Percentiles rank a stretch among this genome's conserved stretches.
Conservation (phyloP, 2,797 vertebrate species). For the Alectoris magna region DNA sequence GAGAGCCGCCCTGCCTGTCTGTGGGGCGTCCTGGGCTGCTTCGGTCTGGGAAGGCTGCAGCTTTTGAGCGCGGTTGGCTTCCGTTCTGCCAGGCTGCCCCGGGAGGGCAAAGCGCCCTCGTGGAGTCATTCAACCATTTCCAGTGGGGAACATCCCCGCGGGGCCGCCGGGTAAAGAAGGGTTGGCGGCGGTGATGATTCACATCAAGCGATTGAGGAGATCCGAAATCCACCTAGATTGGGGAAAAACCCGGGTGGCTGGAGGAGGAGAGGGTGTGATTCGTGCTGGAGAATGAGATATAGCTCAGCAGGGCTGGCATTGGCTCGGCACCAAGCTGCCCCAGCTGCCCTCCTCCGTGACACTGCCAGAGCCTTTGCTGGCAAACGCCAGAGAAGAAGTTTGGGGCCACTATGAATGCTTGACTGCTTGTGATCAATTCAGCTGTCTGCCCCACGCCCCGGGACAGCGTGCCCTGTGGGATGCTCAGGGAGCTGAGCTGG, state of each 20-base stretch:
- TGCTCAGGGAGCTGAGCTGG: not conserved
- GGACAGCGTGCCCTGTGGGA: not conserved
- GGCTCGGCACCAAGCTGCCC: not conserved
- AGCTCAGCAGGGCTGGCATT: not conserved
- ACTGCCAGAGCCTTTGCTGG: not conserved
- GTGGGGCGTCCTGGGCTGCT: not conserved
- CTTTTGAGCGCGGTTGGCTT: fast-evolving
- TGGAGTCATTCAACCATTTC: not conserved
- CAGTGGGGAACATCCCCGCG: not conserved
- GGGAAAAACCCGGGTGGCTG: not conserved
- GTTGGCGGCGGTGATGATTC: not conserved
- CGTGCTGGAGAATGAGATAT: not conserved
- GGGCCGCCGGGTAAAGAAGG: not conserved
- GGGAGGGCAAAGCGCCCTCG: not conserved
- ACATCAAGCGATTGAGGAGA: not conserved
- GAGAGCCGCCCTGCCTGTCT: not conserved
- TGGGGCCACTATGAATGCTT: not conserved
- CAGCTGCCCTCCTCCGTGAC: too few species aligned
- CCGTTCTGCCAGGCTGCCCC: not conserved
- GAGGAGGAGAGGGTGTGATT: not conserved
- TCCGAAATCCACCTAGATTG: not conserved
- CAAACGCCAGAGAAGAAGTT: not conserved
- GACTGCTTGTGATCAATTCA: not conserved
- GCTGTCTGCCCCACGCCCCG: not conserved
- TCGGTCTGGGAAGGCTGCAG: not conserved